Evolutionary conservation across 2,888 invertebrate species (phyloP).

Genomic region (Eupithecia tripunctaria): DNA sequence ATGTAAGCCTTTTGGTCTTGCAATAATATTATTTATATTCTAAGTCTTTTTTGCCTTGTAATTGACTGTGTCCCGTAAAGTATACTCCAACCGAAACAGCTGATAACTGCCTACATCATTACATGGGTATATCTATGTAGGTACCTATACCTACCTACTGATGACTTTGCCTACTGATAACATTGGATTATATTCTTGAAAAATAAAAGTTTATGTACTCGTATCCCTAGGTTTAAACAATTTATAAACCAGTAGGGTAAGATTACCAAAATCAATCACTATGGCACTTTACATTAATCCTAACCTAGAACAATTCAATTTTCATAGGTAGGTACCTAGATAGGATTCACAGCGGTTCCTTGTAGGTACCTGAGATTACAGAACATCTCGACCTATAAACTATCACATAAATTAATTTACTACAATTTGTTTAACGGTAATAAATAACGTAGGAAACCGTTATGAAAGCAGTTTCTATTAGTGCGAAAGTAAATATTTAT

Average conservation of each 20-base stretch:
- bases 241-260: not conserved
- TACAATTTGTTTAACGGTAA: constrained; percentile 27
- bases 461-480: constrained; percentile 24
- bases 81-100: not conserved
- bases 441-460: constrained; percentile 26
- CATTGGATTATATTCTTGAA: not conserved
- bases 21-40: not conserved
- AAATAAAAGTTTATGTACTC: not conserved
- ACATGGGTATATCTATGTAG: not conserved
- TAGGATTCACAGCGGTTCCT: not conserved
- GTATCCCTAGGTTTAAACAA: not conserved
- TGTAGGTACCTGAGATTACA: not conserved
- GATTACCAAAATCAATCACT: not conserved
- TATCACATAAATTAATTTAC: constrained; percentile 29
- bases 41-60: too few species aligned
- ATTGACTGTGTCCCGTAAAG: too few species aligned
- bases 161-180: not conserved
- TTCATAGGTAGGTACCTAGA: not conserved
- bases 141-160: not conserved
- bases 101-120: not conserved
- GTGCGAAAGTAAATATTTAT: constrained; percentile 23
- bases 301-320: too few species aligned
- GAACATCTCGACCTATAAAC: too few species aligned
- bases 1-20: not conserved
- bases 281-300: too few species aligned